A percentile compares a stretch with the other conserved stretches of the same genome.
These are phyloP conservation scores for Otolemur garnettii DNA, from an alignment of 2,113 vertebrate genomes.

Conservation along the genomic window DNA sequence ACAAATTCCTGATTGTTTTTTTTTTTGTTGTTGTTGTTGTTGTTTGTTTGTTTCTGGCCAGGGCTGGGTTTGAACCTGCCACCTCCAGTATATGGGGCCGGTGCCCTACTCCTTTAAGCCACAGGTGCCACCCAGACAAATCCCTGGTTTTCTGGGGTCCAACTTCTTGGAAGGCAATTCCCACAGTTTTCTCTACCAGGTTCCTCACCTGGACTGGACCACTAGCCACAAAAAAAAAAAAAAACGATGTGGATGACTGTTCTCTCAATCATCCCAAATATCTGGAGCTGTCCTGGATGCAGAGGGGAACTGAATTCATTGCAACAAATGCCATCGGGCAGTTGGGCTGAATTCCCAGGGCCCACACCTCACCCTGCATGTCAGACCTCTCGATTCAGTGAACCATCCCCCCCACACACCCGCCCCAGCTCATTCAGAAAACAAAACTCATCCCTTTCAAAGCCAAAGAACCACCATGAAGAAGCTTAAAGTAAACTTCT, in stretches of 20 bases:
- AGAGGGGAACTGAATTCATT: background rate
- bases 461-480: background rate
- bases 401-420: too few species aligned
- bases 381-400: background rate
- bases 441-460: background rate
- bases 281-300: accelerated
- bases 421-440: background rate
- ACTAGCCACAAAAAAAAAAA: background rate
- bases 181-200: background rate
- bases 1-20: background rate
- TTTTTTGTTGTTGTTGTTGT: too few species aligned
- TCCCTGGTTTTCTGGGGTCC: background rate
- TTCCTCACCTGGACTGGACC: background rate
- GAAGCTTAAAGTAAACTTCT: background rate
- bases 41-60: too few species aligned
- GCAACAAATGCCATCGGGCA: accelerated
- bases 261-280: background rate
- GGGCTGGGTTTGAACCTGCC: too few species aligned
- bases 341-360: background rate
- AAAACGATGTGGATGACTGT: accelerated
- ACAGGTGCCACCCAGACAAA: too few species aligned
- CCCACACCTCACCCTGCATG: background rate
- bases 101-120: too few species aligned
- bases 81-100: too few species aligned
- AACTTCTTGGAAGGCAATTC: background rate